Conservation (phyloP, 2,888 invertebrate genomes). For the Drosophila neotestacea region DNA sequence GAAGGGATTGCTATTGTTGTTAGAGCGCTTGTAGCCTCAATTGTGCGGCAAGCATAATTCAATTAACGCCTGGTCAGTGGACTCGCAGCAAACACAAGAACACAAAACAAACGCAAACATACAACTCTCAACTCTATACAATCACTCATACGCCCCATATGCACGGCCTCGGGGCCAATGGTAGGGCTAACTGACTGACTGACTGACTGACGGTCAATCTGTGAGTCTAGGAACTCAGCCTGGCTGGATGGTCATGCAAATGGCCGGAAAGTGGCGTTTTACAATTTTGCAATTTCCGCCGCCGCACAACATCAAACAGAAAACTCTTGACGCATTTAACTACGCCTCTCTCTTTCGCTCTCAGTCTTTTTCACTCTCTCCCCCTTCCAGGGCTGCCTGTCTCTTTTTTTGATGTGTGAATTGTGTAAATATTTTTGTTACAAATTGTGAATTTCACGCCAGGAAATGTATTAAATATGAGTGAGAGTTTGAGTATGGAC, state of each 20-base stretch:
- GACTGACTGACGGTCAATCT: conserved; percentile 35
- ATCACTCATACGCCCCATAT: conserved; percentile 13
- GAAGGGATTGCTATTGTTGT: conserved; percentile 35
- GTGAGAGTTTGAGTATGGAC: conserved; percentile 3
- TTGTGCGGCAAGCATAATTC: conserved; percentile 78
- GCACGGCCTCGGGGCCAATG: conserved; percentile 18
- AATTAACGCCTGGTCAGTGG: conserved; percentile 71
- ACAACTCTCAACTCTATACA: conserved; percentile 17
- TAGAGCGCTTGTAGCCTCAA: conserved; percentile 52
- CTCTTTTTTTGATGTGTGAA: conserved; percentile 60
- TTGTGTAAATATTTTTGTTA: conserved; percentile 62
- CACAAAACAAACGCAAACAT: conserved; percentile 1
- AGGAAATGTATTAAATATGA: conserved; percentile 26
- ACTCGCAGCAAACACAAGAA: conserved; percentile 39
- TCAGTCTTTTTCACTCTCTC: conserved; percentile 2
- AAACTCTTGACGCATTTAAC: conserved; percentile 45
- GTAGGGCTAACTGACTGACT: conserved; percentile 21
- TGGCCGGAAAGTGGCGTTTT: conserved; percentile 75
- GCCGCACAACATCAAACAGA: conserved; percentile 72
- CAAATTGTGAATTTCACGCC: conserved; percentile 38
- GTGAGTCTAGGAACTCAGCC: conserved; percentile 8
- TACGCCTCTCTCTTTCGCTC: not conserved
- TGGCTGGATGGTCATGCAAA: conserved; percentile 43
- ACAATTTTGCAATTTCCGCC: conserved; percentile 78
- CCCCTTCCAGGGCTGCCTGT: not conserved